phyloP scores from a whole-genome alignment of 2,888 invertebrate species.

The Orthosia incerta region DNA sequence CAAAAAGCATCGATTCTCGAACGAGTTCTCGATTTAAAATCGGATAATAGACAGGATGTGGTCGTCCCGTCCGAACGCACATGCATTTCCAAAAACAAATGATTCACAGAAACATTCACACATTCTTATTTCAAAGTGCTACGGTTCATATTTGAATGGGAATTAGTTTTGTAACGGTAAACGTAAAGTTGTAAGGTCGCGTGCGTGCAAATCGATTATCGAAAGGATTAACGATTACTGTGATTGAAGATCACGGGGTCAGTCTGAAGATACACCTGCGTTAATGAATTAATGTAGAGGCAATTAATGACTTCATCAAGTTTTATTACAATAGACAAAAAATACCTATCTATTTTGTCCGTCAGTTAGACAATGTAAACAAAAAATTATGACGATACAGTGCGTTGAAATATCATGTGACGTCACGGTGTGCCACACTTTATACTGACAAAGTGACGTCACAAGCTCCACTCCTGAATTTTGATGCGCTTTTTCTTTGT shows the following conservation, averaged over 20 bases:
- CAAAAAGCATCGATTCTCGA: constrained; percentile 72
- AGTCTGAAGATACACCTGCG: constrained; percentile 72
- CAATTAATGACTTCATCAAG: constrained; percentile 43
- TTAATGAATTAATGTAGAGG: constrained; percentile 33
- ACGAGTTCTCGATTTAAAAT: constrained; percentile 76
- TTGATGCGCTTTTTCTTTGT: too few relatives aligned
- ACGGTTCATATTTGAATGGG: constrained; percentile 42
- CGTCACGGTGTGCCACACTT: too few relatives aligned
- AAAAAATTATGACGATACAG: too few relatives aligned
- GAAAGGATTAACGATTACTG: constrained; percentile 74
- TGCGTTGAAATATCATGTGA: too few relatives aligned
- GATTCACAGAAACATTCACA: constrained; percentile 3
- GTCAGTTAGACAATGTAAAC: too few relatives aligned
- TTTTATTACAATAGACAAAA: too few relatives aligned
- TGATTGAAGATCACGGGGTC: constrained; percentile 74
- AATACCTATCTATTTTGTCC: too few relatives aligned
- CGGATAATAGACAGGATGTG: constrained; percentile 82
- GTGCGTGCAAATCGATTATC: constrained; percentile 85
- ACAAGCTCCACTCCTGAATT: too few relatives aligned
- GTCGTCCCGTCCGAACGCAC: constrained; percentile 80
- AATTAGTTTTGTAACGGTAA: constrained; percentile 47
- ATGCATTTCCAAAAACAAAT: constrained; percentile 66
- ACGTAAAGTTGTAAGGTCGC: constrained; percentile 73
- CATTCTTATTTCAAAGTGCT: constrained; percentile 18
- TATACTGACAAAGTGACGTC: too few relatives aligned